Percentiles rank a stretch among this genome's conserved stretches.
These are phyloP conservation scores for Automeris io DNA, from an alignment of 2,888 invertebrate genomes.

Conservation along the genomic window DNA sequence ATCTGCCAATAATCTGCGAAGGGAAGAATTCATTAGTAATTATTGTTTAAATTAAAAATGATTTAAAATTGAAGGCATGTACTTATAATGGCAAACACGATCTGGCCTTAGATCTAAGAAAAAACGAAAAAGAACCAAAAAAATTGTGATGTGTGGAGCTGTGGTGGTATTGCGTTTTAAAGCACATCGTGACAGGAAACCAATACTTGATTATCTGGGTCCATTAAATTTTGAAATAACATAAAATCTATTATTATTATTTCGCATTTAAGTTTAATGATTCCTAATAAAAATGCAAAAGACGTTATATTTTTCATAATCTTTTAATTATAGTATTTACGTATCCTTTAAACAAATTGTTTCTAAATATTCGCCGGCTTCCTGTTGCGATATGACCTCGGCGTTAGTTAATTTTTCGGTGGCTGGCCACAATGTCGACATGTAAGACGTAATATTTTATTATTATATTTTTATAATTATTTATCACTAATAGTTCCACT, in stretches of 20 bases:
- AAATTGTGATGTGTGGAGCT: constrained; percentile 3
- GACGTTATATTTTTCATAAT: no score
- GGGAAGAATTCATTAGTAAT: constrained; percentile 1
- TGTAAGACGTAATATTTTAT: constrained; percentile 49
- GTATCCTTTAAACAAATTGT: no score
- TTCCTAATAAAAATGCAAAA: no score
- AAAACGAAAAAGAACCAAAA: constrained; percentile 3
- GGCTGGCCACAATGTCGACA: constrained; percentile 68
- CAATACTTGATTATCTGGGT: background rate
- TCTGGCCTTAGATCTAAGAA: background rate
- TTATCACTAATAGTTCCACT: constrained; percentile 44
- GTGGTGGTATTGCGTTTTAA: background rate
- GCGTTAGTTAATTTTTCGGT: constrained; percentile 36
- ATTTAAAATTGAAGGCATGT: constrained; percentile 4
- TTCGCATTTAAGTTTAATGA: no score
- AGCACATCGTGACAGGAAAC: background rate
- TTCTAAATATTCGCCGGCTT: no score
- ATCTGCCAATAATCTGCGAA: constrained; percentile 8
- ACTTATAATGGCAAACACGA: background rate
- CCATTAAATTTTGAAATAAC: no score
- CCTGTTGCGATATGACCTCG: constrained; percentile 24
- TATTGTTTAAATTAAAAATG: no score
- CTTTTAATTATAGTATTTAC: no score
- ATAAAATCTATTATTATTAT: no score
- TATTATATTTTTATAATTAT: constrained; percentile 56